Evolutionary conservation across 2,113 vertebrate genomes (phyloP), one percentile per base, ranked within the genome.

Genomic region (Speoplatyrhinus poulsoni): DNA sequence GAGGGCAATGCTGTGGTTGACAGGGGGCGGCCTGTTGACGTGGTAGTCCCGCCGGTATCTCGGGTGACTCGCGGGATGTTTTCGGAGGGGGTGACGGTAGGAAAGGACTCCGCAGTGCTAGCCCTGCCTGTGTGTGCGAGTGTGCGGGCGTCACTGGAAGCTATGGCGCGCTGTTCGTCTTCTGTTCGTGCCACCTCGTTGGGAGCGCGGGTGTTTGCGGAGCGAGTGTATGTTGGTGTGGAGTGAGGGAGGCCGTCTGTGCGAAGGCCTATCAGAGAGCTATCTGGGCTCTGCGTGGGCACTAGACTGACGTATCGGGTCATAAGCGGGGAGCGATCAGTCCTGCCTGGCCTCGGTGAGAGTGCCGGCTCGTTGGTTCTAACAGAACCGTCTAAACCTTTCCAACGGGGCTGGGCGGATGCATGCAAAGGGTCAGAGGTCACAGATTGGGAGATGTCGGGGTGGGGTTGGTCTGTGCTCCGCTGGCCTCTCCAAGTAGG

Each of bases 401-500:
- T 54, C 46, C 16, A 36, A n/a, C 33, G 53, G 16, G 49, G 16
- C 26, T 56, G 7, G 9, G 48, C 65, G 26, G 56, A 49, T 0
- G 83, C 58, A 17, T 36, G 60, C 16, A 70, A 64, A 71, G 65
- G 75, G 16, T 76, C 61, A 10, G 66, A 62, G 33, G 79, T 80
- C 70, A 75, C 2, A 3, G 67, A 1, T 3, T 63, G 61, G 58
- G 69, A 76, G 57, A 46, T 15, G 61, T 73, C 46, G 13, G 74
- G 63, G 26, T 46, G 12, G 9, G 68, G 47, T 53, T 46, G 3
- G 9, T 68, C 66, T 33, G 76, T 78, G 66, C 66, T 84, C 56
- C 69, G 58, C 33, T 71, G 70, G 59, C 33, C 77, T 58, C 80
- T 84, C 75, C 77, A 73, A 19, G 70, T 67, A 50, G 58, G 36